Percentiles rank a stretch among this genome's conserved stretches.
Conservation (phyloP, 2,888 invertebrate species). For the Oscheius myriophilus region DNA sequence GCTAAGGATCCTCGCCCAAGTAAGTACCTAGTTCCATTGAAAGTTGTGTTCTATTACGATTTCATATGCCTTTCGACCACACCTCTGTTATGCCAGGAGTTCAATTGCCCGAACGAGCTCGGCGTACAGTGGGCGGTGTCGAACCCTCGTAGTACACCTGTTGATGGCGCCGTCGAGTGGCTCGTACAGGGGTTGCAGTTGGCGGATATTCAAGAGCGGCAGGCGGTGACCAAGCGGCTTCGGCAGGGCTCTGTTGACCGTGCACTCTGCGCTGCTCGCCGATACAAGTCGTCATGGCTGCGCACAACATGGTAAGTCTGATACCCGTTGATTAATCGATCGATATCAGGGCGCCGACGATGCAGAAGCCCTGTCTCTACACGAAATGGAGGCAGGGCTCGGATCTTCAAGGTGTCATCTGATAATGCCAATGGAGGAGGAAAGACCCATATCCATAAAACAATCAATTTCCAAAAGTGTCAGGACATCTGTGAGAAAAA, state of each 20-base stretch:
- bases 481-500: constrained; percentile 39
- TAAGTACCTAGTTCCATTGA: too few relatives aligned
- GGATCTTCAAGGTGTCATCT: constrained; percentile 37
- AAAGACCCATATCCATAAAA: constrained; percentile 38
- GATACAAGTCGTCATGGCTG: constrained; percentile 31
- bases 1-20: too few relatives aligned
- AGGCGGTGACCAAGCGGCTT: constrained; percentile 29
- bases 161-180: constrained; percentile 26
- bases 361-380: constrained; percentile 10
- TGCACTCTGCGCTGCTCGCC: constrained; percentile 29
- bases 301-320: constrained; percentile 29
- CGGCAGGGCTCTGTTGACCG: constrained; percentile 31
- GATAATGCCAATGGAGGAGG: constrained; percentile 45
- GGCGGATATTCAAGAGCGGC: constrained; percentile 30
- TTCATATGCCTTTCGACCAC: too few relatives aligned
- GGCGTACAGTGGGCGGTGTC: too few relatives aligned
- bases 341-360: constrained; percentile 21
- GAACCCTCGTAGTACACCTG: too few relatives aligned
- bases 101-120: too few relatives aligned
- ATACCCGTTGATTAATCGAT: constrained; percentile 6
- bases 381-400: constrained; percentile 33
- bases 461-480: constrained; percentile 43
- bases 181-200: constrained; percentile 28
- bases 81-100: too few relatives aligned
- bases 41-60: too few relatives aligned